Conservation (phyloP, 2,113 vertebrate species). For the Podilymbus podiceps region DNA sequence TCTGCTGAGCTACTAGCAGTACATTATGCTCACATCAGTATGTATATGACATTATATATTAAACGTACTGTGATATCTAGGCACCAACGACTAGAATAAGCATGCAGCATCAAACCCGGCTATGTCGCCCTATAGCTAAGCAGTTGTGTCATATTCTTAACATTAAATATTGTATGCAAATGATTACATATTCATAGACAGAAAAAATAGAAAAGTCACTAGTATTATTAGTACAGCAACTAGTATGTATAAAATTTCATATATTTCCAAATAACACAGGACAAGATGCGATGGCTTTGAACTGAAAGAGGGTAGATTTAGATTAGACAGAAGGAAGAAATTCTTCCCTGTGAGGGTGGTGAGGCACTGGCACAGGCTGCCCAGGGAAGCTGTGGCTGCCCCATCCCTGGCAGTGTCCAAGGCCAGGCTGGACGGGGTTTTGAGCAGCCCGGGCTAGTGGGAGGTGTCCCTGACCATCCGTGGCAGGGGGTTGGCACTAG, state of each 20-base stretch:
- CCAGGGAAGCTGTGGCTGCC: too few species aligned
- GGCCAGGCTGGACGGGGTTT: too few species aligned
- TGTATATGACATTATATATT: conserved; percentile 44
- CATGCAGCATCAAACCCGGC: not conserved
- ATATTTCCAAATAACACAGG: not conserved
- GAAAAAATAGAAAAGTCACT: not conserved
- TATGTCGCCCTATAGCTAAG: not conserved
- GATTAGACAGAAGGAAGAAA: too few species aligned
- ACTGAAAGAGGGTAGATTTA: too few species aligned
- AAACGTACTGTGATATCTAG: conserved; percentile 12
- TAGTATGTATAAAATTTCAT: not conserved
- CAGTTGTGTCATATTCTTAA: conserved; percentile 6
- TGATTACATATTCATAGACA: not conserved
- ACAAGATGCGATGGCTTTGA: too few species aligned
- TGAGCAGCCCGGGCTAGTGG: too few species aligned
- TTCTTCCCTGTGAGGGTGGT: too few species aligned
- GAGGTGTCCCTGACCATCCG: too few species aligned
- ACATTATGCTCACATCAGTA: conserved; percentile 48
- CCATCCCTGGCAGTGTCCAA: too few species aligned
- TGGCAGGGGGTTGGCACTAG: too few species aligned
- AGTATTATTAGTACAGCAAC: not conserved
- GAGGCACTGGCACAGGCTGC: too few species aligned
- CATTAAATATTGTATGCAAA: not conserved
- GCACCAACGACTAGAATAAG: conserved; percentile 19
- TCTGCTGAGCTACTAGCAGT: conserved; percentile 56